These are phyloP conservation scores for Smittia sp. DNA, from an alignment of 2,888 invertebrate genomes.

Conservation along the genomic window DNA sequence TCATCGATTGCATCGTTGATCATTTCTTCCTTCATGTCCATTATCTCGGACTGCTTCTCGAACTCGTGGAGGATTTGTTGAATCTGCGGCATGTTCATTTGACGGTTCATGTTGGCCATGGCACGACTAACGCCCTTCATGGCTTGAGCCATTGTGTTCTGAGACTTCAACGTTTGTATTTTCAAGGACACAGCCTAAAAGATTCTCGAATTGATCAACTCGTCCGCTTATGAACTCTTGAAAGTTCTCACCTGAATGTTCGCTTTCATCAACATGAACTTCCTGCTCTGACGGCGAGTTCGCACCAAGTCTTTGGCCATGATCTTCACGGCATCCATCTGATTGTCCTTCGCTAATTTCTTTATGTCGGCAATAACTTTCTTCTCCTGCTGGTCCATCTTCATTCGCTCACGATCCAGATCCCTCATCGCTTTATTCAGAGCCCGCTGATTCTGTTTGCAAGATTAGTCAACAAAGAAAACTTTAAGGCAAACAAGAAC, in stretches of 20 bases:
- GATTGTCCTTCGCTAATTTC: constrained; percentile 97
- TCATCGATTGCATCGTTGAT: constrained; percentile 99
- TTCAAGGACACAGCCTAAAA: constrained; percentile 84
- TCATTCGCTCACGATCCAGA: constrained; percentile 85
- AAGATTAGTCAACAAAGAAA: constrained; percentile 10
- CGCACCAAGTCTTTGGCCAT: constrained; percentile 99
- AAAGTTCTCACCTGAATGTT: constrained; percentile 72
- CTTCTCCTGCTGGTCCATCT: constrained; percentile 99
- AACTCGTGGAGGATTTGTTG: constrained; percentile 96
- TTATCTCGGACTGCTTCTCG: constrained; percentile 98
- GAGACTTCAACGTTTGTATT: constrained; percentile 95
- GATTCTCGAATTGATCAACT: not conserved
- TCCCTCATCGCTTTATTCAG: constrained; percentile 98
- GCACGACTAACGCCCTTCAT: constrained; percentile 99
- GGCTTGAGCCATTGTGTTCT: constrained; percentile 98
- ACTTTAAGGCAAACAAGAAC: not conserved
- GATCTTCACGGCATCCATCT: constrained; percentile 99
- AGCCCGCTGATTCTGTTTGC: constrained; percentile 79
- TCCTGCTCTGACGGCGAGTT: constrained; percentile 91
- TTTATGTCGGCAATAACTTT: constrained; percentile 98
- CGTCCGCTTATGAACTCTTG: not conserved
- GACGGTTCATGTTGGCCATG: constrained; percentile 97
- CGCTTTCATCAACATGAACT: constrained; percentile 99
- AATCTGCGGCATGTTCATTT: constrained; percentile 96
- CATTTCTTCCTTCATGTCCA: constrained; percentile 99